Base-by-base conservation (phyloP, 2,888 invertebrate genomes). In the Morpho helenor region DNA sequence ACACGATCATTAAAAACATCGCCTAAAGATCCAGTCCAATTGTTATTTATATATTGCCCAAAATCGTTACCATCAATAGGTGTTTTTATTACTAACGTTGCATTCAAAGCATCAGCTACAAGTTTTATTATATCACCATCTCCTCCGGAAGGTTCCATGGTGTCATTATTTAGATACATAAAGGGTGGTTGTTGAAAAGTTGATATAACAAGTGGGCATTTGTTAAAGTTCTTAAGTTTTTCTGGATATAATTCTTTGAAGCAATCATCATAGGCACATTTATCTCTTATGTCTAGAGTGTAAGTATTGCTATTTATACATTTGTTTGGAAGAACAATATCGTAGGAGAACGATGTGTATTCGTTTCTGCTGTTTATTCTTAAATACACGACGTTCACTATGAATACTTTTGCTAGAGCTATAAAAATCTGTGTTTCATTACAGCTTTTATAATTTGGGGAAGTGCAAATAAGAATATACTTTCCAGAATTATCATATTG, bases 21-120 rank as follows among this genome's bases (percentile, higher is more conserved):
- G 2, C 83, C 83, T 8, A 84, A 65, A 7, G 80, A 78, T 1
- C 84, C 83, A n/a, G 83, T 81, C 84, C 84, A 83, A 62, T 75
- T 80, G 42, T 73, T 71, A 61, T 78, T 66, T 58, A 64, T 59
- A 56, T 66, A 79, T 40, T 65, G 64, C 3, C 82, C 82, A 66
- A 72, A 74, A 48, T 72, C 72, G 7, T 58, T 54, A 2, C 71
- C 74, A 5, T 66, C 67, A 2, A 47, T 39, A 0, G 82, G 77
- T 42, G 69, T 70, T 58, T 60, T 71, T 6, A 84, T 64, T 9
- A 65, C 53, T n/a, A 84, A 67, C 0, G 78, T 73, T 3, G 80
- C 83, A 47, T 84, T 84, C 10, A 84, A 65, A 57, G 72, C 67
- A 8, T 70, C 61, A 3, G 73, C 71, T 5, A 78, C 64, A 2